phyloP scores from a whole-genome alignment of 1,140 invertebrate species.

The Cyrtorhinus lividipennis region DNA sequence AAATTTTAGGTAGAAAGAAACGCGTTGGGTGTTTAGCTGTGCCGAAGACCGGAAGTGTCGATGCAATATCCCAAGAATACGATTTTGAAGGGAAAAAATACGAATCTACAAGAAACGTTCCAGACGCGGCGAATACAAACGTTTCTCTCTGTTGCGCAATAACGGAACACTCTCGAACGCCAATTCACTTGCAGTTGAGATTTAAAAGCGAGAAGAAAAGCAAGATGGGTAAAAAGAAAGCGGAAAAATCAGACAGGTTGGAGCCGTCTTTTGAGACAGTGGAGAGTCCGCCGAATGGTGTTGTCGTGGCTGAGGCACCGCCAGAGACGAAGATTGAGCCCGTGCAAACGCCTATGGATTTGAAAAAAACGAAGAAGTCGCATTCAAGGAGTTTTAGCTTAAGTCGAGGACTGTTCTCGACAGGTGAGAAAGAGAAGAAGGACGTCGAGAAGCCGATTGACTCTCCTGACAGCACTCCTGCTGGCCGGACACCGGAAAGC shows the following conservation, averaged over 20 bases:
- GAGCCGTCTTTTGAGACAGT: constrained; percentile 17
- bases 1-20: constrained; percentile 9
- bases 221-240: constrained; percentile 15
- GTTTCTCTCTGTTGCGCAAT: constrained; percentile 26
- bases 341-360: no score
- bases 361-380: no score
- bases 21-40: not conserved
- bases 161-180: constrained; percentile 23
- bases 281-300: constrained; percentile 25
- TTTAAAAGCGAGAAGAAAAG: constrained; percentile 12
- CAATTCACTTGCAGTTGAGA: constrained; percentile 16
- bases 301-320: constrained; percentile 24
- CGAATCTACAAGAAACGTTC: not conserved
- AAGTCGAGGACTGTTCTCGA: constrained; percentile 16
- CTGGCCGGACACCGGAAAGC: not conserved
- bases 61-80: not conserved
- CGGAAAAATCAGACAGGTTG: constrained; percentile 2
- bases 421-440: constrained; percentile 1
- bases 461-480: constrained; percentile 17
- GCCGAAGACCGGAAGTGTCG: constrained; percentile 12
- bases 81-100: not conserved
- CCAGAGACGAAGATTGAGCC: constrained; percentile 3
- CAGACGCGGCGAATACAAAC: constrained; percentile 21
- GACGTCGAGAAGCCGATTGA: constrained; percentile 11
- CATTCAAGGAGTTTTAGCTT: constrained; percentile 23